Conservation (phyloP, 2,797 vertebrate genomes). For the Huso huso region DNA sequence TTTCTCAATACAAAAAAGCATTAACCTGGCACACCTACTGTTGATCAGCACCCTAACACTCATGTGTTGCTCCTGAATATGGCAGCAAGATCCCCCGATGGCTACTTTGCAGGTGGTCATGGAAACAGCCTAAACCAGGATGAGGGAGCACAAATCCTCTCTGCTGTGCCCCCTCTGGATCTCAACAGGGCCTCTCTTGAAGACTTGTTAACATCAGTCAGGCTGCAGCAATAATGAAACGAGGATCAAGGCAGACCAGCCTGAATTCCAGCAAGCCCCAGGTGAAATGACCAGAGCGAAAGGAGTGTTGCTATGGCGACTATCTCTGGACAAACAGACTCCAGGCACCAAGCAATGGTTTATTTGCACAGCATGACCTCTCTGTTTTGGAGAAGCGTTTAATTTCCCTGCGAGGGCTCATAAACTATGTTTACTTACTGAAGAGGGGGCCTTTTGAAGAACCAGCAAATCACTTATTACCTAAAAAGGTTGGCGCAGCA, state of each 20-base stretch:
- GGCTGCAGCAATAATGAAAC: background rate
- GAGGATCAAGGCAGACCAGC: background rate
- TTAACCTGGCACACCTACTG: too few relatives aligned
- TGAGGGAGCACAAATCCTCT: background rate
- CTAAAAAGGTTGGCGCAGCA: constrained; percentile 10
- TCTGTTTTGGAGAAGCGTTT: constrained; percentile 10
- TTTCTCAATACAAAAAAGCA: too few relatives aligned
- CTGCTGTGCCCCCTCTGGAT: background rate
- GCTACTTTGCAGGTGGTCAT: constrained; percentile 3
- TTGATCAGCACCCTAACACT: too few relatives aligned
- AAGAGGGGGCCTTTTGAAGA: too few relatives aligned
- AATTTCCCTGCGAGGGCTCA: constrained; percentile 8
- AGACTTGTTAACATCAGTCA: background rate
- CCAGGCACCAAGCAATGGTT: background rate
- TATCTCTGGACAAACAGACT: constrained; percentile 9
- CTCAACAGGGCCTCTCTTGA: background rate
- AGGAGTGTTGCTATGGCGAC: constrained; percentile 1
- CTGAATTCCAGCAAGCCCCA: constrained; percentile 1
- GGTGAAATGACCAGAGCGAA: background rate
- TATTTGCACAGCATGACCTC: constrained; percentile 18
- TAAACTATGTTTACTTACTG: constrained; percentile 12
- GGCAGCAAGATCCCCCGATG: background rate
- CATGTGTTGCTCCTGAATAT: too few relatives aligned
- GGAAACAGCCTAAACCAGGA: constrained; percentile 7
- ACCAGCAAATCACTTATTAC: constrained; percentile 2